Conservation (phyloP, 1,140 invertebrate genomes). For the Drosophila pallidifrons region DNA sequence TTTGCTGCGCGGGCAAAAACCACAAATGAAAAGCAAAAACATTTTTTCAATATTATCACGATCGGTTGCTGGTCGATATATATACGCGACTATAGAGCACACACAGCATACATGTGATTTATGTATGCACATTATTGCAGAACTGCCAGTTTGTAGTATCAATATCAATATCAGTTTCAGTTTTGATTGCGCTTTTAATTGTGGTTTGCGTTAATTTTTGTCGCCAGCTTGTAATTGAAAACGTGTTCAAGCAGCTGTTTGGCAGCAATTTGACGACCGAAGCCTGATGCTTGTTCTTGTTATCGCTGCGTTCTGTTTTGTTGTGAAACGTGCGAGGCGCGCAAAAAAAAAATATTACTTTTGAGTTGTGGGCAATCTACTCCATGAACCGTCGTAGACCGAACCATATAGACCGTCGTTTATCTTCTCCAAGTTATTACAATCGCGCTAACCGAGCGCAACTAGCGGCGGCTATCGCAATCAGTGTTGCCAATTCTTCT, state of each 20-base stretch:
- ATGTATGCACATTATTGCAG: conserved; percentile 8
- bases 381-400: not conserved
- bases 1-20: conserved; percentile 15
- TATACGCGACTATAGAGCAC: not conserved
- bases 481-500: too few species aligned
- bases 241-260: conserved; percentile 67
- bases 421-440: conserved; percentile 70
- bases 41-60: conserved; percentile 13
- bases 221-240: conserved; percentile 42
- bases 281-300: conserved; percentile 29
- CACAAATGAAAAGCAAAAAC: not conserved
- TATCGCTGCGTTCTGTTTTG: not conserved
- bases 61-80: conserved; percentile 2
- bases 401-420: conserved; percentile 22
- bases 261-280: conserved; percentile 57
- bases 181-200: conserved; percentile 35
- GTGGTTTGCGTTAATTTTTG: conserved; percentile 9
- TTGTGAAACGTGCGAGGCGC: too few species aligned
- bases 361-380: not conserved
- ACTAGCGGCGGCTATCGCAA: conserved; percentile 52
- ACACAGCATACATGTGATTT: conserved; percentile 1
- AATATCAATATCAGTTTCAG: conserved; percentile 16
- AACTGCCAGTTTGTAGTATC: conserved; percentile 28
- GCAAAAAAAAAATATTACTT: too few species aligned
- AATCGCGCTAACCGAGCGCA: conserved; percentile 75